phyloP scores from a whole-genome alignment of 2,113 vertebrate species.

The Microtus pennsylvanicus region DNA sequence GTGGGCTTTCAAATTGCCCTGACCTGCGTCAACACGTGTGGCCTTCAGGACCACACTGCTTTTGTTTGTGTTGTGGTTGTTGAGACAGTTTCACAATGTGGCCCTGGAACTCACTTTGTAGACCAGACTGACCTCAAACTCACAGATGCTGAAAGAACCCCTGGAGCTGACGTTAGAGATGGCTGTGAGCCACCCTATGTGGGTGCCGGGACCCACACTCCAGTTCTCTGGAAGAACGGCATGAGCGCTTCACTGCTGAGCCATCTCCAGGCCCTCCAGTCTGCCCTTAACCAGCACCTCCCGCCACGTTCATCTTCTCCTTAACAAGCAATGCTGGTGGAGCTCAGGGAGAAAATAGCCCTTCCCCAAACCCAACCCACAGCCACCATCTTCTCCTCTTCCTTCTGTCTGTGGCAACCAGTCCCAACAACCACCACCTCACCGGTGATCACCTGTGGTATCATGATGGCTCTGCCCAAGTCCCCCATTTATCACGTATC shows the following conservation, averaged over 20 bases:
- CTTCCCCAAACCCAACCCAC: background rate
- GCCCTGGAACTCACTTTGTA: background rate
- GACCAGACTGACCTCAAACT: background rate
- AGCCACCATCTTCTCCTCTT: background rate
- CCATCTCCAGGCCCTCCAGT: background rate
- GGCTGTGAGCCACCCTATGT: no score
- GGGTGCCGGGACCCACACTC: no score
- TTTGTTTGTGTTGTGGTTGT: background rate
- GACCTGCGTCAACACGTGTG: background rate
- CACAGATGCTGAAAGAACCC: no score
- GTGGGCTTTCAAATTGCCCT: background rate
- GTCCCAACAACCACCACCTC: background rate
- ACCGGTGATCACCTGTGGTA: background rate
- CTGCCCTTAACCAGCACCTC: constrained; percentile 28
- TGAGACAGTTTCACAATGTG: background rate
- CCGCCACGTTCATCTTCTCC: background rate
- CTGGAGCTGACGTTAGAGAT: no score
- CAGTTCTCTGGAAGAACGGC: no score
- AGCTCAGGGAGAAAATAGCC: background rate
- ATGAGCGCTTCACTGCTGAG: background rate
- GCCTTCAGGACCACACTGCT: background rate
- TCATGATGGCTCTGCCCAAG: background rate
- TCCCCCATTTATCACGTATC: background rate
- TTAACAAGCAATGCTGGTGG: background rate
- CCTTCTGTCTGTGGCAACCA: background rate